phyloP scores from a whole-genome alignment of 2,113 vertebrate genomes.

The Fulica atra region DNA sequence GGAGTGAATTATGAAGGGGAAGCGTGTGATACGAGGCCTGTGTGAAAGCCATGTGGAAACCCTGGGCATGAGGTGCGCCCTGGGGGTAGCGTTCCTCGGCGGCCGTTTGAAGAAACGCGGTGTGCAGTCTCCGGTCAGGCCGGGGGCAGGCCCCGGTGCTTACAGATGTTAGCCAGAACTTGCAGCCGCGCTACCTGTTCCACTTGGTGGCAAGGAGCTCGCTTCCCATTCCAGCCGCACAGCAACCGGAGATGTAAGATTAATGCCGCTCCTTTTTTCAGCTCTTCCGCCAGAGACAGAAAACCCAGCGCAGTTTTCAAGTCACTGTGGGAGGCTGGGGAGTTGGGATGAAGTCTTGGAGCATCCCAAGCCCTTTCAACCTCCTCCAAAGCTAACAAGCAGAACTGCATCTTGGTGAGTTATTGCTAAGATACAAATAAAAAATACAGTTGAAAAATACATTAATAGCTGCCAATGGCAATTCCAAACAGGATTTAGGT shows the following conservation, averaged over 20 bases:
- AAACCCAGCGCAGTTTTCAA: neutral
- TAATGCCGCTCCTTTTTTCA: neutral
- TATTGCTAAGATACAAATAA: neutral
- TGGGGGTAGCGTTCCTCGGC: conserved; percentile 9
- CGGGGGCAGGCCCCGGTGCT: neutral
- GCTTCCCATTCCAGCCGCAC: neutral
- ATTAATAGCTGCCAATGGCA: neutral
- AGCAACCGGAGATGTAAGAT: neutral
- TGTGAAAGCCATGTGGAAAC: neutral
- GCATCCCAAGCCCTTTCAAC: neutral
- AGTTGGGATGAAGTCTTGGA: neutral
- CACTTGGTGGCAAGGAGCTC: neutral
- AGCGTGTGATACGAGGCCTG: neutral
- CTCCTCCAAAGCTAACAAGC: neutral
- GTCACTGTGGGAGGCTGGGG: neutral
- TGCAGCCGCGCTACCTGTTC: neutral
- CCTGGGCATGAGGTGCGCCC: neutral
- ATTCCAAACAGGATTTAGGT: neutral
- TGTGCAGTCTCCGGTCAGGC: neutral
- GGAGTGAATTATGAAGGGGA: neutral
- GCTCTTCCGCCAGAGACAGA: neutral
- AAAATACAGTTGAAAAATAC: neutral
- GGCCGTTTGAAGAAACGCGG: neutral
- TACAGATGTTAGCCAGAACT: neutral
- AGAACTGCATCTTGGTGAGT: neutral